Conservation (phyloP, 2,888 invertebrate species). For the Esperia sulphurella region DNA sequence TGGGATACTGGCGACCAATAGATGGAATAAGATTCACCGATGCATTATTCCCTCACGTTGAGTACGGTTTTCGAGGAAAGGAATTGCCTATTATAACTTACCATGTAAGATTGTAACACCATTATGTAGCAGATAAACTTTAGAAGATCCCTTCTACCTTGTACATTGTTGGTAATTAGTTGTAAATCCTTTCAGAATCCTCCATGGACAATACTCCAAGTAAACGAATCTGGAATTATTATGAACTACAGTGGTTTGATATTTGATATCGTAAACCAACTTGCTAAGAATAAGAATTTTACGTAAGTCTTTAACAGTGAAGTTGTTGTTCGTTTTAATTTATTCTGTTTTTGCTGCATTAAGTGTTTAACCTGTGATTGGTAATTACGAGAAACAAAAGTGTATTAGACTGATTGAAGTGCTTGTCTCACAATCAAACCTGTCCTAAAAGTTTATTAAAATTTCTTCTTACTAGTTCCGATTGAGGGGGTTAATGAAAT, state of each 20-base stretch:
- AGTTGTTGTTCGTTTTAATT: too few species aligned
- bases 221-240: conserved; percentile 78
- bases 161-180: too few species aligned
- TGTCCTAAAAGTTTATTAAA: neutral
- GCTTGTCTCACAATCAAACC: too few species aligned
- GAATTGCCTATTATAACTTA: conserved; percentile 86
- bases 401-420: too few species aligned
- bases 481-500: too few species aligned
- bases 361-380: conserved; percentile 30
- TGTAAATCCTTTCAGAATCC: conserved; percentile 83
- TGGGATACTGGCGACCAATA: conserved; percentile 87
- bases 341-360: too few species aligned
- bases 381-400: neutral
- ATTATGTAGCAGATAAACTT: too few species aligned
- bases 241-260: conserved; percentile 84
- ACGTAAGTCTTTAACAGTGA: conserved; percentile 81
- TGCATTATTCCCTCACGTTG: conserved; percentile 87
- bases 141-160: too few species aligned
- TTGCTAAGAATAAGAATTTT: conserved; percentile 89
- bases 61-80: conserved; percentile 87
- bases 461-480: too few species aligned
- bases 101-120: conserved; percentile 81
- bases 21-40: conserved; percentile 84
- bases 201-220: conserved; percentile 89
- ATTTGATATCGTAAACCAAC: conserved; percentile 88